phyloP scores from a whole-genome alignment of 2,888 invertebrate species.

The Oscheius sp. region DNA sequence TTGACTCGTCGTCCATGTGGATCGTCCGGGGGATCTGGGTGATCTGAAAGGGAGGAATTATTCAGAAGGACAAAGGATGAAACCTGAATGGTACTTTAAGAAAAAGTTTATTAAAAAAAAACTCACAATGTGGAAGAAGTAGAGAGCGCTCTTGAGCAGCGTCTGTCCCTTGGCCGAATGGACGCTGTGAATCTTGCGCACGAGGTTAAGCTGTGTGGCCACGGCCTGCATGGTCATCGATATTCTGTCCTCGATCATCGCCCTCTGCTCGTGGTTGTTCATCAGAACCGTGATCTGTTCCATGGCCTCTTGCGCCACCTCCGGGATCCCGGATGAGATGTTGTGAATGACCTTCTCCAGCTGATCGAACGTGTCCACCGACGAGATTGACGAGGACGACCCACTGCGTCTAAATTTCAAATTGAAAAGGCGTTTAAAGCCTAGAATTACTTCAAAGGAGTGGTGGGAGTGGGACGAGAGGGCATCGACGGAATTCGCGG shows the following conservation, averaged over 20 bases:
- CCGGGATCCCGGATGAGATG: constrained; percentile 46
- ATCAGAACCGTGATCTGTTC: constrained; percentile 39
- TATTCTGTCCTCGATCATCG: constrained; percentile 39
- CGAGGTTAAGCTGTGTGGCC: constrained; percentile 38
- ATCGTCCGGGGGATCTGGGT: not conserved
- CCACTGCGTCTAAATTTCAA: constrained; percentile 41
- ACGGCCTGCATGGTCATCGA: constrained; percentile 36
- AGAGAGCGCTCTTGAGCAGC: constrained; percentile 13
- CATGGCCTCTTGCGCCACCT: constrained; percentile 31
- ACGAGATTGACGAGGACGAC: constrained; percentile 56
- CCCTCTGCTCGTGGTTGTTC: constrained; percentile 39
- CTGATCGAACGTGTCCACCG: constrained; percentile 57
- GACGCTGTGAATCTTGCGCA: constrained; percentile 13
- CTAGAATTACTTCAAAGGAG: constrained; percentile 17
- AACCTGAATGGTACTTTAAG: no score
- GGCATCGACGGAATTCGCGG: constrained; percentile 10
- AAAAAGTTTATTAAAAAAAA: not conserved
- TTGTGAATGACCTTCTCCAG: constrained; percentile 63
- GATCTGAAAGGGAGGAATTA: not conserved
- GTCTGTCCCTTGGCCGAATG: not conserved
- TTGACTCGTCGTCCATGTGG: constrained; percentile 33
- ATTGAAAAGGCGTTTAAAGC: not conserved
- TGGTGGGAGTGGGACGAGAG: constrained; percentile 9
- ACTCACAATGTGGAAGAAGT: constrained; percentile 25
- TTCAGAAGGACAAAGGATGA: not conserved